A percentile compares a stretch with the other conserved stretches of the same genome.
These are phyloP conservation scores for Montipora foliosa DNA, from an alignment of 64 coral and sea anemone species.

Conservation along the genomic window DNA sequence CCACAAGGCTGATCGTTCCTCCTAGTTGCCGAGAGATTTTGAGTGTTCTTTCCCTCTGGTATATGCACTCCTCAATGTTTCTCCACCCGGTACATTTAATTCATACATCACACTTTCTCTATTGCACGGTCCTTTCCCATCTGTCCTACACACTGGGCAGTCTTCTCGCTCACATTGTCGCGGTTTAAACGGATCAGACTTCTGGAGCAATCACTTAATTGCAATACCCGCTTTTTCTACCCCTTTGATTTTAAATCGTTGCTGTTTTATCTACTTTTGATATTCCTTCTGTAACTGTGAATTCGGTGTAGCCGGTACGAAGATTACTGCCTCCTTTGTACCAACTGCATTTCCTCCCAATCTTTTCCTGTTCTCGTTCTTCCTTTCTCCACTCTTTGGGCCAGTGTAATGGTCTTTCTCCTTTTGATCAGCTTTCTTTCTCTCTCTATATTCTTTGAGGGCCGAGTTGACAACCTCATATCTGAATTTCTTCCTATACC, in stretches of 20 bases:
- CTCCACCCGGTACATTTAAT: constrained; percentile 26
- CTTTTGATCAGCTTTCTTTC: constrained; percentile 16
- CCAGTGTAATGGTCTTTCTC: constrained; percentile 26
- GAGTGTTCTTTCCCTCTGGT: constrained; percentile 7
- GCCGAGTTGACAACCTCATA: constrained; percentile 52
- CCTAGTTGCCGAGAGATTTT: neutral
- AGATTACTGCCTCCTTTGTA: constrained; percentile 50
- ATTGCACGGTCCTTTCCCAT: constrained; percentile 36
- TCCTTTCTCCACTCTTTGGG: constrained; percentile 33
- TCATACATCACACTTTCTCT: neutral
- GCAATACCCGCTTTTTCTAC: constrained; percentile 28
- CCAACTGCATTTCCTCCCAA: neutral
- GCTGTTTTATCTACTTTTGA: neutral
- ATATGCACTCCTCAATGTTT: neutral
- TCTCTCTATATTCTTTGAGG: constrained; percentile 13
- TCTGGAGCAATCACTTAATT: constrained; percentile 40
- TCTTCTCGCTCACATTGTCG: constrained; percentile 13
- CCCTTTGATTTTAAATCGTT: neutral
- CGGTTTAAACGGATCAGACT: constrained; percentile 49
- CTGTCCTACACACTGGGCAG: constrained; percentile 50
- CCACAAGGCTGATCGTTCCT: neutral
- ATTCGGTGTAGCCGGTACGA: constrained; percentile 47
- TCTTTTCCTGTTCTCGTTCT: constrained; percentile 12
- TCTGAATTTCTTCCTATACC: constrained; percentile 62
- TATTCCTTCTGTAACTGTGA: neutral